Conservation (phyloP, 2,888 invertebrate species). For the Horisme vitalbata region DNA sequence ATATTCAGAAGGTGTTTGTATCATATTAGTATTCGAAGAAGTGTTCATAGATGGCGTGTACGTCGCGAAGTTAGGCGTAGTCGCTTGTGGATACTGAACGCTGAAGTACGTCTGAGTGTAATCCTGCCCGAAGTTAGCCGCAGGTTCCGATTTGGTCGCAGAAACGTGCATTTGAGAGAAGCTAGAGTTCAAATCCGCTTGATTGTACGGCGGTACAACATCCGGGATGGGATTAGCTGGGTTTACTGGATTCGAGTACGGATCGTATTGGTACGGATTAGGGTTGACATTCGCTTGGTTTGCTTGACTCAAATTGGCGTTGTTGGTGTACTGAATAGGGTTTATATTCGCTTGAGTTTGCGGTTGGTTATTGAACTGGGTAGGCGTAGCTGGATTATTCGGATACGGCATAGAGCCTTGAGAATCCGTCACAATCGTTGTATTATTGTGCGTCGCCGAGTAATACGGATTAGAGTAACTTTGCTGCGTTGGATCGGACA, state of each 20-base stretch:
- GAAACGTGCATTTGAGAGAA: slow-evolving; percentile 69
- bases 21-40: slow-evolving; percentile 52
- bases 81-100: slow-evolving; percentile 59
- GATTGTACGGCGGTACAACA: slow-evolving; percentile 39
- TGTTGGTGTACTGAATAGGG: slow-evolving; percentile 22
- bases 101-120: slow-evolving; percentile 69
- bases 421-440: slow-evolving; percentile 59
- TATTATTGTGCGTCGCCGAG: slow-evolving; percentile 56
- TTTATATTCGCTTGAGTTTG: slow-evolving; percentile 36
- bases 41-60: slow-evolving; percentile 58
- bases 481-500: slow-evolving; percentile 52
- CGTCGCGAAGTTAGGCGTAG: slow-evolving; percentile 57
- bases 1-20: slow-evolving; percentile 55
- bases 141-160: slow-evolving; percentile 48
- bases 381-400: slow-evolving; percentile 8
- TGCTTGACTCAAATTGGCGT: slow-evolving; percentile 11
- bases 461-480: slow-evolving; percentile 65
- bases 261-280: slow-evolving; percentile 39
- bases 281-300: slow-evolving; percentile 23
- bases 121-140: slow-evolving; percentile 44
- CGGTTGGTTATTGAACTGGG: slow-evolving; percentile 10
- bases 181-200: slow-evolving; percentile 54
- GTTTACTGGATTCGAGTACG: slow-evolving; percentile 32
- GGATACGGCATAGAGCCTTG: slow-evolving; percentile 44
- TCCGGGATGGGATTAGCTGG: slow-evolving; percentile 51